Base-by-base conservation (phyloP, 92 coral and sea anemone species). In the Parazoanthus darwini region DNA sequence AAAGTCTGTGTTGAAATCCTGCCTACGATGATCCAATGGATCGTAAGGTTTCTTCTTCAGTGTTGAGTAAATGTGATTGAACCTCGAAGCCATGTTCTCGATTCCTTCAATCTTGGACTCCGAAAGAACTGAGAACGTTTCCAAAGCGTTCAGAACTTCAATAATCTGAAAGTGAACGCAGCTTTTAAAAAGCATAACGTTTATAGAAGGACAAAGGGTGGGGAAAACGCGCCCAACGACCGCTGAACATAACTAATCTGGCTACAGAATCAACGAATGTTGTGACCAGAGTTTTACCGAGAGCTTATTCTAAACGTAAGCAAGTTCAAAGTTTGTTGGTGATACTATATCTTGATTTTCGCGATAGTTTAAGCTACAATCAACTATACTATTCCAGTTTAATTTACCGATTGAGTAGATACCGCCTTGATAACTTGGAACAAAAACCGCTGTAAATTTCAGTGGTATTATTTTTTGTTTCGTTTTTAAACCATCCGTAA, bases 71-170 rank as follows among this genome's bases (percentile, higher is more conserved):
- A 93, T 90, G 66, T 93, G 96, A 59, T 92, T 94, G 81, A 95
- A 95, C 88, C 95, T 90, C 36, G 92, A 89, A 39, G 98, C 91
- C 80, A 95, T 92, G 14, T 86, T 51, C 78, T 95, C 98, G 58
- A 95, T 95, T 35, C 98, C 98, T 87, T 95, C 98, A 87, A 95
- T 95, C 92, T 93, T 95, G 78, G 96, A 93, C 88, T 93, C 95
- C 7, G 98, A 92, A 50, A 95, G 86, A 48, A 93, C 96, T 1
- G 98, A 95, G 91, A 88, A 95, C 58, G 96, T 95, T 89, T 95
- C 98, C 94, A 95, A 46, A 16, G 96, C 93, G 80, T 95, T 92
- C 79, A 95, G 87, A 38, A 95, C 98, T 65, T 91, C 96, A 85
- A 95, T 91, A 80, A 95, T 93, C 98, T 95, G 82, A 56, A 82